phyloP scores from a whole-genome alignment of 2,113 vertebrate genomes.

The Delphinus delphis region DNA sequence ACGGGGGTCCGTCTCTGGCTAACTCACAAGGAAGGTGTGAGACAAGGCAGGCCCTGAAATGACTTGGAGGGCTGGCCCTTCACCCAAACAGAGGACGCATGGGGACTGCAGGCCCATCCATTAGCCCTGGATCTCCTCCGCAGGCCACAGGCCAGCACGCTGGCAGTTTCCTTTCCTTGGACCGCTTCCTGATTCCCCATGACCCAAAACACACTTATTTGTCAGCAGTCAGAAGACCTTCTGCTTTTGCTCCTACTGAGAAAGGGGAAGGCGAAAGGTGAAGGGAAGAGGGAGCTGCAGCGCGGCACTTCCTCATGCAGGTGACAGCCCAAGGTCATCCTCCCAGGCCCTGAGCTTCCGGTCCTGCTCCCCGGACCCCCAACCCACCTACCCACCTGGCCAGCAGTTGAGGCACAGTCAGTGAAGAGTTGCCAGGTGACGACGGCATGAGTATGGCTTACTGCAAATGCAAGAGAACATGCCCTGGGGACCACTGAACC shows the following conservation, averaged over 20 bases:
- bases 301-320: not conserved
- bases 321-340: not conserved
- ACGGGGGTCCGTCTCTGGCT: not conserved
- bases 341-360: not conserved
- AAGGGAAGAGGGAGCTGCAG: not conserved
- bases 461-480: not conserved
- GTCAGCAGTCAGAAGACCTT: not conserved
- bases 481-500: not conserved
- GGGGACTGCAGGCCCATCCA: not conserved
- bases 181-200: conserved; percentile 44
- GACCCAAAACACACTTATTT: not conserved
- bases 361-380: not conserved
- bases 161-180: not conserved
- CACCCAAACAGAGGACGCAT: not conserved
- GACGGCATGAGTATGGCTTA: not conserved
- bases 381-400: too few species aligned
- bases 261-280: not conserved
- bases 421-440: not conserved
- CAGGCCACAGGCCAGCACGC: rapidly evolving
- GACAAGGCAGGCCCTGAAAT: not conserved
- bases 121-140: not conserved
- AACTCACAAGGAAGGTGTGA: not conserved
- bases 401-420: not conserved
- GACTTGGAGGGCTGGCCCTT: not conserved
- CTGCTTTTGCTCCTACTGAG: conserved; percentile 33